phyloP scores from a whole-genome alignment of 2,113 vertebrate species.

The Paramormyrops kingsleyae region DNA sequence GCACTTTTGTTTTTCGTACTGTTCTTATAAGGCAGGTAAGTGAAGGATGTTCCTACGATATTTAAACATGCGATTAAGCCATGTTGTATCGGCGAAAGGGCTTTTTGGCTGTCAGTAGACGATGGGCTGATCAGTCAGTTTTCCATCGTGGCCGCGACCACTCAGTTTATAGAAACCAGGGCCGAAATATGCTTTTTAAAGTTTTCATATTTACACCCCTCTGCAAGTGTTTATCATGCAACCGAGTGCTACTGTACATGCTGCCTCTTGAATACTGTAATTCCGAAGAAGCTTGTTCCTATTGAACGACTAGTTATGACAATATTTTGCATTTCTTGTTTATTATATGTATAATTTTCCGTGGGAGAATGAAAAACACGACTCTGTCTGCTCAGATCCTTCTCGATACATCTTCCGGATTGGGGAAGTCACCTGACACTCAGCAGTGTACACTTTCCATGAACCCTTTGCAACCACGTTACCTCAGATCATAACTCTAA shows the following conservation, averaged over 20 bases:
- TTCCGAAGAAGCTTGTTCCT: not conserved
- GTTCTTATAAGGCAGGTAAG: not conserved
- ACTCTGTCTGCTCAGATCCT: not conserved
- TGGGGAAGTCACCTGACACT: slow-evolving; percentile 2
- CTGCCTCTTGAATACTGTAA: not conserved
- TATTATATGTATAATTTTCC: not conserved
- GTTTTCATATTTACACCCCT: not conserved
- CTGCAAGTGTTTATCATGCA: not conserved
- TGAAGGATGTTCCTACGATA: not conserved
- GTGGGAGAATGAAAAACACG: not conserved
- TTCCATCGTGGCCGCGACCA: not conserved
- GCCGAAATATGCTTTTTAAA: not conserved
- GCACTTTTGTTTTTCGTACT: not conserved
- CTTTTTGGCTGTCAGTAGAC: not conserved
- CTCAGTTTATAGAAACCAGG: not conserved
- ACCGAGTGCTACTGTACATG: not conserved
- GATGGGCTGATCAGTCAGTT: not conserved
- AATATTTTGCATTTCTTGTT: not conserved
- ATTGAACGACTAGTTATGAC: not conserved
- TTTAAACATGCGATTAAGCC: not conserved
- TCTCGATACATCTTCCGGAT: not conserved
- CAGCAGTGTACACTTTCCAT: not conserved
- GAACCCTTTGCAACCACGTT: not conserved
- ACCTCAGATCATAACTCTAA: not conserved
- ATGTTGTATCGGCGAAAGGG: not conserved